Evolutionary conservation across 2,797 vertebrate genomes (phyloP).

Genomic region (Caiman crocodilus): DNA sequence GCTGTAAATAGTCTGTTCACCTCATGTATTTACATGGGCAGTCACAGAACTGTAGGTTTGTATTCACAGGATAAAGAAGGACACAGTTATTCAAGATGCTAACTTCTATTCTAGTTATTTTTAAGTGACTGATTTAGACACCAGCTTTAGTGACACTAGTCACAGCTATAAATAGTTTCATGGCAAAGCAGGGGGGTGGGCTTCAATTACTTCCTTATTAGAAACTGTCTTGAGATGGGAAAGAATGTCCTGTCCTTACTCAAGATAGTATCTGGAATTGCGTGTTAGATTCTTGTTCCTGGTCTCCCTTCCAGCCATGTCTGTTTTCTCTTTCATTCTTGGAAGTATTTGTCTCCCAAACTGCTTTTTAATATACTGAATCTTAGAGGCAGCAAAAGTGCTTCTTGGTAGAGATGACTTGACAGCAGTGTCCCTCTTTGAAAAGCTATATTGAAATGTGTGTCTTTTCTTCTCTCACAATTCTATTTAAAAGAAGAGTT

Average conservation of each 20-base stretch:
- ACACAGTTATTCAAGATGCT: background rate
- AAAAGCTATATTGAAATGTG: fast-evolving
- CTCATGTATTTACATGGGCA: background rate
- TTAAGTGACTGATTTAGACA: background rate
- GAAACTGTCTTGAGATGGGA: background rate
- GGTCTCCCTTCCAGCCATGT: fast-evolving
- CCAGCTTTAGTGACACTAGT: background rate
- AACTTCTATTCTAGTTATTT: background rate
- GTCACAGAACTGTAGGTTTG: fast-evolving
- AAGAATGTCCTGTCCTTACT: background rate
- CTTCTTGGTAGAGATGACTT: background rate
- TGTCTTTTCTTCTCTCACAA: background rate
- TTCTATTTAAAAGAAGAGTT: too few relatives aligned
- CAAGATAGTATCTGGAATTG: background rate
- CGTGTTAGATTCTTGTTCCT: background rate
- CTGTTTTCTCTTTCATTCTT: background rate
- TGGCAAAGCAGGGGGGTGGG: background rate
- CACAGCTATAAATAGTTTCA: background rate
- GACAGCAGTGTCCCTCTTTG: background rate
- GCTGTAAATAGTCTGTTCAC: background rate
- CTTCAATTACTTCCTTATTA: background rate
- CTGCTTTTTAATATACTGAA: background rate
- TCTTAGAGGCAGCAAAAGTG: fast-evolving
- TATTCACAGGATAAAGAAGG: background rate
- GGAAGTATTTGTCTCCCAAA: too few relatives aligned